Conservation (phyloP, 2,888 invertebrate genomes). For the Entomobrya multifasciata region DNA sequence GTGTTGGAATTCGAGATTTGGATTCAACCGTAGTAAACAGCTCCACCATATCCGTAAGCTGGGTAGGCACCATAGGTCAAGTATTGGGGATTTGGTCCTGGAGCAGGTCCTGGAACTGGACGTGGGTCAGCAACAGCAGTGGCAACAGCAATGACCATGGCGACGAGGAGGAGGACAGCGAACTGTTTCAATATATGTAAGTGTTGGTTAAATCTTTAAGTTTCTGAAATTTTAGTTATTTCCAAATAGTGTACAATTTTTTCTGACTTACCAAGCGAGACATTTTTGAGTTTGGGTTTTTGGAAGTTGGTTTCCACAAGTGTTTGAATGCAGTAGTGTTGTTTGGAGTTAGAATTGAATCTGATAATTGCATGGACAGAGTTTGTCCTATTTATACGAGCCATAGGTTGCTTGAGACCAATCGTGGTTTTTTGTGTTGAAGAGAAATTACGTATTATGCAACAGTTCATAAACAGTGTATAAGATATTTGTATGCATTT, state of each 20-base stretch:
- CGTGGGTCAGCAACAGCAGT: neutral
- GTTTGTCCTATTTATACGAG: conserved; percentile 2
- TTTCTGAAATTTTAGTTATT: neutral
- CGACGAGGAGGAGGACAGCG: conserved; percentile 51
- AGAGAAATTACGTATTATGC: no score
- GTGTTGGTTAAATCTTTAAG: neutral
- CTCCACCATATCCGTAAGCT: no score
- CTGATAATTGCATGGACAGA: neutral
- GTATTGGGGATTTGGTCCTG: no score
- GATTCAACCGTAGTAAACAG: no score
- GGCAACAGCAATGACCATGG: conserved; percentile 40
- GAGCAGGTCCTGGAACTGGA: conserved; percentile 14
- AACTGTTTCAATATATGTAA: conserved; percentile 16
- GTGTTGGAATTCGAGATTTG: no score
- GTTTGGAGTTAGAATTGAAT: neutral
- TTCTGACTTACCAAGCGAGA: conserved; percentile 21
- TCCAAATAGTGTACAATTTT: neutral
- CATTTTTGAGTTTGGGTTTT: neutral
- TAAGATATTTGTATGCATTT: no score
- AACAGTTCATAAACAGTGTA: no score
- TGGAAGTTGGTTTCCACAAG: neutral
- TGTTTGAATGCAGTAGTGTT: no score
- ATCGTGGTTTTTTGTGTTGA: no score
- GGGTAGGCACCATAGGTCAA: no score
- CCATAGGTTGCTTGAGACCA: neutral